Base-by-base conservation (phyloP, 2,113 vertebrate species). In the Cercopithecus mona region DNA sequence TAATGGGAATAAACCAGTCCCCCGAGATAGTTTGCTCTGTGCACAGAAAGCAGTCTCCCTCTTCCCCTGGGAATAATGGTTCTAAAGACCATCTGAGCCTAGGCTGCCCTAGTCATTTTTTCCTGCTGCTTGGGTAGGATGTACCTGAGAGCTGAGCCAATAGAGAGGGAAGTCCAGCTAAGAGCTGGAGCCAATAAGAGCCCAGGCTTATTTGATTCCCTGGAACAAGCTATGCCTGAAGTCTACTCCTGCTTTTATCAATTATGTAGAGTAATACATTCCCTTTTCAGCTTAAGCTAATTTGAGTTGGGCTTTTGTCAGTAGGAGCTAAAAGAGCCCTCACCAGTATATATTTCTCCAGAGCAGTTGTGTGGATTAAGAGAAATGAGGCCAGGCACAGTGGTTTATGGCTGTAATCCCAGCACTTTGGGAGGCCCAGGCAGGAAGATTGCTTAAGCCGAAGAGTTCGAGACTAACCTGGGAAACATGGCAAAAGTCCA, bases 181-280 rank as follows among this genome's bases (percentile, higher is more conserved):
- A 43, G 45, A 59, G 70, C 70, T 59, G 4, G 32, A 83, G 38
- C 43, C 43, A 52, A 32, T 25, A 57, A 88, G 59, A 83, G 20
- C 55, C 68, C 22, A 35, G 66, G 43, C 30, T 76, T 18, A 89
- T 30, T 38, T 73, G 59, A 61, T 38, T 48, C 66, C 90, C 94
- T 90, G 50, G 78, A 80, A 70, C 52, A 40, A 82, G 25, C 90
- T 80, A 22, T 61, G n/a, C 50, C 93, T 91, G 16, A 79, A 61
- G 59, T 38, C 88, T 50, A 76, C 48, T 61, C 83, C 32, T 92
- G 50, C 17, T 79, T 96, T 96, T 84, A 90, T 82, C 64, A 88
- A 3, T 93, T 75, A 91, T n/a, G 50, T 22, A 57, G 64, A 97
- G 55, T 22, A 94, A 88, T 45, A 81, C 66, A 59, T 88, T 90